phyloP scores from a whole-genome alignment of 2,888 invertebrate genomes.

The Acanthosepion pharaonis region DNA sequence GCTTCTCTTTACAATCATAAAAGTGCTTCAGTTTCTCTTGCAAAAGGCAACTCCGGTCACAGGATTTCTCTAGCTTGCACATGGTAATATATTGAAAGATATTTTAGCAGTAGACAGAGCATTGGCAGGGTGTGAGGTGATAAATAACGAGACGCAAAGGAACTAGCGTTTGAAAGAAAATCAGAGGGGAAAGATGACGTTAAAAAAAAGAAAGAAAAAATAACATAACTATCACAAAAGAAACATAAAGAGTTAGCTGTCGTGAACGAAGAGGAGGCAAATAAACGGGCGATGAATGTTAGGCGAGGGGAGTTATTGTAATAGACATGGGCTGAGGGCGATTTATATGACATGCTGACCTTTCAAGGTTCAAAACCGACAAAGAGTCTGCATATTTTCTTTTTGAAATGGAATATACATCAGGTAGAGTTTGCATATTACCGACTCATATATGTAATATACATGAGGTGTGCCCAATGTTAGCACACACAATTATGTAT shows the following conservation, averaged over 20 bases:
- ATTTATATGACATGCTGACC: not conserved
- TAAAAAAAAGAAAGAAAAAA: too few relatives aligned
- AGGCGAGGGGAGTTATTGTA: not conserved
- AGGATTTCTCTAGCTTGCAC: not conserved
- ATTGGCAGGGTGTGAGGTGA: not conserved
- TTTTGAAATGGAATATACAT: conserved; percentile 2
- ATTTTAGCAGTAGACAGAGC: not conserved
- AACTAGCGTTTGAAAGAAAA: not conserved
- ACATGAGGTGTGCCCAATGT: not conserved
- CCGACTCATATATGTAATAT: not conserved
- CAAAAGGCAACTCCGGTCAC: not conserved
- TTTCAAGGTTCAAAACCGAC: not conserved
- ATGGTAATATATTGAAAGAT: not conserved
- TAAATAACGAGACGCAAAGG: not conserved
- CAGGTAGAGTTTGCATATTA: conserved; percentile 7
- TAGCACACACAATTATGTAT: not conserved
- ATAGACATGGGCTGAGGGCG: not conserved
- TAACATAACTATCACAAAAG: not conserved
- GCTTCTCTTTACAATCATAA: too few relatives aligned
- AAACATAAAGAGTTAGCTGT: not conserved
- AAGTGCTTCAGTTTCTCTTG: too few relatives aligned
- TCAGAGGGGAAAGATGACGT: not conserved
- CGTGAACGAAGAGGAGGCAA: not conserved
- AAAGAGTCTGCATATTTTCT: conserved; percentile 33
- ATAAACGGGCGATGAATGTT: not conserved